Evolutionary conservation across 2,888 invertebrate species (phyloP).

Genomic region (Sinodicranocentrus sp.): DNA sequence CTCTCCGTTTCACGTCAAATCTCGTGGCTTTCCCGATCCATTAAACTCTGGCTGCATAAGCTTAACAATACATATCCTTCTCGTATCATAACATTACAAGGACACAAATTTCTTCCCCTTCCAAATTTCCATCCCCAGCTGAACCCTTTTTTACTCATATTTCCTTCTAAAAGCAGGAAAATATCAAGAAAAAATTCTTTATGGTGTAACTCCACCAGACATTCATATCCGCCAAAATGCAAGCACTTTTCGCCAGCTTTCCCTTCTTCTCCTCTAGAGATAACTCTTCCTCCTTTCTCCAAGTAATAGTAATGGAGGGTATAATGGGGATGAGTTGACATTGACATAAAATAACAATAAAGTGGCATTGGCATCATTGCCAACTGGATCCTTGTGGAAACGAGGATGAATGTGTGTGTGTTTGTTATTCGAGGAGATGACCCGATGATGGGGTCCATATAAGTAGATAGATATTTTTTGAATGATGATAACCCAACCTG

Average conservation of each 20-base stretch:
- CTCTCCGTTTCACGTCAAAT: slow-evolving; percentile 51
- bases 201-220: too few relatives aligned
- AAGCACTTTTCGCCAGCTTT: background rate
- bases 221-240: background rate
- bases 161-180: too few relatives aligned
- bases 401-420: background rate
- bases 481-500: background rate
- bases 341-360: slow-evolving; percentile 65
- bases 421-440: background rate
- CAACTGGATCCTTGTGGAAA: too few relatives aligned
- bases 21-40: slow-evolving; percentile 62
- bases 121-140: background rate
- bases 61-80: background rate
- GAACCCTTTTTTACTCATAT: slow-evolving; percentile 1
- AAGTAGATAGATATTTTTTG: background rate
- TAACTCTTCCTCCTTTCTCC: slow-evolving; percentile 18
- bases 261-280: background rate
- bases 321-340: slow-evolving; percentile 52
- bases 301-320: slow-evolving; percentile 30
- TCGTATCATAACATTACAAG: background rate
- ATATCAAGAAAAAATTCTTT: background rate
- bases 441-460: background rate
- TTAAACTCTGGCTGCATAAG: slow-evolving; percentile 27
- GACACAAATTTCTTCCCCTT: background rate
- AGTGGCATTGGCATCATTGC: slow-evolving; percentile 34